Conservation (phyloP, 2,113 vertebrate species). For the Castor canadensis region DNA sequence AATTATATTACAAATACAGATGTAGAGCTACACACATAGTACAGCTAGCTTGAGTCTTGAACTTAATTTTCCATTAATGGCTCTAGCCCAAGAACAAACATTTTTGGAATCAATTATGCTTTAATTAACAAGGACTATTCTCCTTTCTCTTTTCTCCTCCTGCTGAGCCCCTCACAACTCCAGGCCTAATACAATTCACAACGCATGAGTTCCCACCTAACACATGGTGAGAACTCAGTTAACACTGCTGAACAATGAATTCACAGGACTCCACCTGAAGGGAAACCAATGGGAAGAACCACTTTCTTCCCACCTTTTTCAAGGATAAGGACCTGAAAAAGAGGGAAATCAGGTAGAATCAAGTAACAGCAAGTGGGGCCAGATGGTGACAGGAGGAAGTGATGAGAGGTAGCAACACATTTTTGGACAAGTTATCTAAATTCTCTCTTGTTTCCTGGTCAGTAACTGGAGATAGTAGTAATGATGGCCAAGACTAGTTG, state of each 20-base stretch:
- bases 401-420: neutral
- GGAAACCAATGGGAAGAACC: neutral
- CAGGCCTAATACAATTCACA: neutral
- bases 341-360: neutral
- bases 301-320: neutral
- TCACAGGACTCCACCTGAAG: neutral
- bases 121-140: neutral
- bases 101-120: neutral
- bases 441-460: neutral
- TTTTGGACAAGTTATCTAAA: neutral
- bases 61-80: neutral
- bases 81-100: neutral
- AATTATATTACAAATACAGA: neutral
- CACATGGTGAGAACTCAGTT: neutral
- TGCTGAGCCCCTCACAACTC: neutral
- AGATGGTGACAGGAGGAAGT: neutral
- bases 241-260: rapidly evolving
- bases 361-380: neutral
- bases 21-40: too few species aligned
- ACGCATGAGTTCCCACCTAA: too few species aligned
- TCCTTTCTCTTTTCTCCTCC: neutral
- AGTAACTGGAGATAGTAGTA: neutral
- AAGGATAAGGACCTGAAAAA: neutral
- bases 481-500: too few species aligned
- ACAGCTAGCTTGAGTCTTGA: neutral